These are phyloP conservation scores for Drosophila simulans DNA, from an alignment of 1,140 invertebrate species.

Conservation along the genomic window DNA sequence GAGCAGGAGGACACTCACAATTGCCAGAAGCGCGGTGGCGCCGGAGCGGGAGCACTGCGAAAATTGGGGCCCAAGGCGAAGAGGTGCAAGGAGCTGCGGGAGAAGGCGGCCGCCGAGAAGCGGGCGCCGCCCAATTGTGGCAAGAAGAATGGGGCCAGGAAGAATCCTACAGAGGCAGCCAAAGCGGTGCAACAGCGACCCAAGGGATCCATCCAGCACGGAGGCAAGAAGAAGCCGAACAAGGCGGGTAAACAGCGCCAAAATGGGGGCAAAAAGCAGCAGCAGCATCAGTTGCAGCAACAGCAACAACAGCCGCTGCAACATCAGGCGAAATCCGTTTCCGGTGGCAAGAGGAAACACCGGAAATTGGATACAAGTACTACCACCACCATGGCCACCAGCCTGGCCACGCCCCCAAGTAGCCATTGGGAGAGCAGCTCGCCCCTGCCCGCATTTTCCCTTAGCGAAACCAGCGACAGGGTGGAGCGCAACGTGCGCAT, in stretches of 20 bases:
- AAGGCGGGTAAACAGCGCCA: slow-evolving; percentile 54
- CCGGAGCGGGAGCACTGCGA: slow-evolving; percentile 18
- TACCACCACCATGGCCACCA: slow-evolving; percentile 59
- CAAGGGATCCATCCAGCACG: slow-evolving; percentile 27
- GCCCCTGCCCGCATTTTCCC: slow-evolving; percentile 55
- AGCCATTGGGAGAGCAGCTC: slow-evolving; percentile 67
- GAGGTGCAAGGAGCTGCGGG: slow-evolving; percentile 56
- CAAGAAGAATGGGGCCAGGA: slow-evolving; percentile 47
- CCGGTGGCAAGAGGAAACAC: slow-evolving; percentile 38
- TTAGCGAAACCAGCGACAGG: slow-evolving; percentile 76
- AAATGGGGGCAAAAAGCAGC: slow-evolving; percentile 39
- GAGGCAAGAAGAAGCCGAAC: slow-evolving; percentile 37
- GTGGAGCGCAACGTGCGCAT: slow-evolving; percentile 71
- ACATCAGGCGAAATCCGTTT: slow-evolving; percentile 37
- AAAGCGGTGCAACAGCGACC: slow-evolving; percentile 33
- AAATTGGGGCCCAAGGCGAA: slow-evolving; percentile 63
- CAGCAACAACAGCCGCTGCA: slow-evolving; percentile 1
- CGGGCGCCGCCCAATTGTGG: slow-evolving; percentile 58
- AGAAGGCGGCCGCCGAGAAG: slow-evolving; percentile 43
- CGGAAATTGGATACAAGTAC: slow-evolving; percentile 22
- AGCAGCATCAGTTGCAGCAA: slow-evolving; percentile 1
- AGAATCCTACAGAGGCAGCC: background rate
- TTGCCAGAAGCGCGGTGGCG: slow-evolving; percentile 54
- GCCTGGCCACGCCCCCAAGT: slow-evolving; percentile 49
- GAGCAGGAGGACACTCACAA: slow-evolving; percentile 74